A percentile compares a stretch with the other conserved stretches of the same genome.
Evolutionary conservation across 2,888 invertebrate genomes (phyloP).

Genomic region (Nesidiocoris tenuis): DNA sequence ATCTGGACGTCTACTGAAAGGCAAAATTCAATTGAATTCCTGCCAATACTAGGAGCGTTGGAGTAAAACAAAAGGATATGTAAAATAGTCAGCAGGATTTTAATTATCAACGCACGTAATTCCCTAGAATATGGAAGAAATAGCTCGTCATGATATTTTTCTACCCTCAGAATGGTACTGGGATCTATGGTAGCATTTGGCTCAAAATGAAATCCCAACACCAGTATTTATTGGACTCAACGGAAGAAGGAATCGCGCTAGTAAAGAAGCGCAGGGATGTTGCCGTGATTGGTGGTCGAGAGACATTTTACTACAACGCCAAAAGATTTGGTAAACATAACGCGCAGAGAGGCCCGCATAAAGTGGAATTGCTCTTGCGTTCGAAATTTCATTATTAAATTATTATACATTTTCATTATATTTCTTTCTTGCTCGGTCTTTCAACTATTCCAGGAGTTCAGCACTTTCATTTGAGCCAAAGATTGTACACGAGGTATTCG

Average conservation of each 20-base stretch:
- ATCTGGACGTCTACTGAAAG: too few species aligned
- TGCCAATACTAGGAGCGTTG: too few species aligned
- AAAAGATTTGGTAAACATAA: constrained; percentile 65
- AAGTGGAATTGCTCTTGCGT: not conserved
- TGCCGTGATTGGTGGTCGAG: constrained; percentile 70
- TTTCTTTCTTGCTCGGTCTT: too few species aligned
- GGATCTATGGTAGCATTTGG: constrained; percentile 69
- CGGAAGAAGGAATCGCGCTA: constrained; percentile 65
- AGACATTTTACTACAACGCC: constrained; percentile 73
- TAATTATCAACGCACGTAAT: too few species aligned
- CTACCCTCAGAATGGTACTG: constrained; percentile 68
- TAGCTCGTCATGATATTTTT: not conserved
- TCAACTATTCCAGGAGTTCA: constrained; percentile 61
- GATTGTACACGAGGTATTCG: constrained; percentile 73
- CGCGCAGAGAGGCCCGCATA: not conserved
- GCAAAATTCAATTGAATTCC: too few species aligned
- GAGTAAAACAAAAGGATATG: too few species aligned
- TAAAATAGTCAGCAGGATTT: too few species aligned
- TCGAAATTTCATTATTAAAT: constrained; percentile 20
- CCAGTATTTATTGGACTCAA: constrained; percentile 62
- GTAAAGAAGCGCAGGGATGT: constrained; percentile 63
- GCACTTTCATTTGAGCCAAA: constrained; percentile 73
- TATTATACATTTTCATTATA: too few species aligned
- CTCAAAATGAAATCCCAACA: constrained; percentile 64
- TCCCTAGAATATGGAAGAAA: too few species aligned